Percentiles rank a stretch among this genome's conserved stretches.
phyloP scores from a whole-genome alignment of 2,888 invertebrate genomes.

The Selenia dentaria region DNA sequence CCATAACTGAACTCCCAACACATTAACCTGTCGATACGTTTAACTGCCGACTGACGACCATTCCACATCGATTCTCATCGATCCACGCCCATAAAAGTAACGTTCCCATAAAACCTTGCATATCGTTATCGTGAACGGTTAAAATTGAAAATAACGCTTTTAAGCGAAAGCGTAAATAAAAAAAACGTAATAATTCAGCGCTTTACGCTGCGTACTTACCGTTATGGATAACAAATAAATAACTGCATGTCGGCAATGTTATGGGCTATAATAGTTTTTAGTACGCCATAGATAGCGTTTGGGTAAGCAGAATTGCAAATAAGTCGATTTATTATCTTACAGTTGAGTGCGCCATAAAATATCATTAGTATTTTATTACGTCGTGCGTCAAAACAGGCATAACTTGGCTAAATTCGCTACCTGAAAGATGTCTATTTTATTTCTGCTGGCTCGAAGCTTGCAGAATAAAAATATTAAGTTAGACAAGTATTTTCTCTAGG shows the following conservation, averaged over 20 bases:
- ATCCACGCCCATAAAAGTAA: slow-evolving; percentile 29
- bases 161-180: slow-evolving; percentile 34
- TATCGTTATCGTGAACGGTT: slow-evolving; percentile 43
- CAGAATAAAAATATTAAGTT: no score
- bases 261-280: slow-evolving; percentile 21
- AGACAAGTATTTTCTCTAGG: no score
- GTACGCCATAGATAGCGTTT: slow-evolving; percentile 13
- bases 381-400: neutral
- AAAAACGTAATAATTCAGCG: slow-evolving; percentile 13
- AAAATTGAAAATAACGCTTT: slow-evolving; percentile 47
- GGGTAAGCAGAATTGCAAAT: slow-evolving; percentile 16
- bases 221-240: slow-evolving; percentile 27
- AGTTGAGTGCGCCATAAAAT: slow-evolving; percentile 9
- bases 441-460: neutral
- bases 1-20: neutral
- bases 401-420: neutral
- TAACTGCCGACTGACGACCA: neutral
- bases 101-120: slow-evolving; percentile 43
- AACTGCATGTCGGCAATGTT: slow-evolving; percentile 9
- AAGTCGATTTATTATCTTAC: slow-evolving; percentile 16
- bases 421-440: slow-evolving; percentile 7
- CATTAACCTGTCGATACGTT: neutral
- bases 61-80: slow-evolving; percentile 2
- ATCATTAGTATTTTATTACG: slow-evolving; percentile 1
- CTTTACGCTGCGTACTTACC: slow-evolving; percentile 20